Percentiles rank a stretch among this genome's conserved stretches.
Evolutionary conservation across 2,797 vertebrate species (phyloP).

Genomic region (Dallia pectoralis): DNA sequence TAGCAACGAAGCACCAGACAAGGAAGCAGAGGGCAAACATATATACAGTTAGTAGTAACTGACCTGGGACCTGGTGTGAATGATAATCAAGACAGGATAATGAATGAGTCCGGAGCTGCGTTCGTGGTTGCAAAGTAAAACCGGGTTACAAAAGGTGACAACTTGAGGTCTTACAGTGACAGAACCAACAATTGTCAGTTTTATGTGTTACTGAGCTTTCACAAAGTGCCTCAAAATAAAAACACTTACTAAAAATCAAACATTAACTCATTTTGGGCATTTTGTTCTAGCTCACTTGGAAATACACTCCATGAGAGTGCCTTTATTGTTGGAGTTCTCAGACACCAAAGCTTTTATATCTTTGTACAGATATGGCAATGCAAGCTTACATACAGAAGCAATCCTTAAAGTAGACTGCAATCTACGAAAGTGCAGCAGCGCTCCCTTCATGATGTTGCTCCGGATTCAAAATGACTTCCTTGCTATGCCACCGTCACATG

Average conservation of each 20-base stretch:
- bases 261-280: neutral
- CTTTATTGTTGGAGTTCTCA: neutral
- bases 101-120: too few species aligned
- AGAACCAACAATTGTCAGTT: constrained; percentile 9
- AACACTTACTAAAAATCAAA: neutral
- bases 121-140: too few species aligned
- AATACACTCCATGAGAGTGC: neutral
- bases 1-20: too few species aligned
- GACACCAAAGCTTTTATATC: neutral
- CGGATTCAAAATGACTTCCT: neutral
- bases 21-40: too few species aligned
- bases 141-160: too few species aligned
- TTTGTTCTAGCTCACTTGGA: neutral
- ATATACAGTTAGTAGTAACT: too few species aligned
- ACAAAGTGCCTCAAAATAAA: neutral
- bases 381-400: neutral
- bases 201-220: neutral
- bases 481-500: neutral
- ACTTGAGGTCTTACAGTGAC: too few species aligned
- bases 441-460: neutral
- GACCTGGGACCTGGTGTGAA: too few species aligned
- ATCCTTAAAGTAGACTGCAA: constrained; percentile 1
- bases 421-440: constrained; percentile 6
- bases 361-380: neutral
- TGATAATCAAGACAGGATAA: too few species aligned